Evolutionary conservation across 2,888 invertebrate species (phyloP).

Genomic region (Coremacera marginata): DNA sequence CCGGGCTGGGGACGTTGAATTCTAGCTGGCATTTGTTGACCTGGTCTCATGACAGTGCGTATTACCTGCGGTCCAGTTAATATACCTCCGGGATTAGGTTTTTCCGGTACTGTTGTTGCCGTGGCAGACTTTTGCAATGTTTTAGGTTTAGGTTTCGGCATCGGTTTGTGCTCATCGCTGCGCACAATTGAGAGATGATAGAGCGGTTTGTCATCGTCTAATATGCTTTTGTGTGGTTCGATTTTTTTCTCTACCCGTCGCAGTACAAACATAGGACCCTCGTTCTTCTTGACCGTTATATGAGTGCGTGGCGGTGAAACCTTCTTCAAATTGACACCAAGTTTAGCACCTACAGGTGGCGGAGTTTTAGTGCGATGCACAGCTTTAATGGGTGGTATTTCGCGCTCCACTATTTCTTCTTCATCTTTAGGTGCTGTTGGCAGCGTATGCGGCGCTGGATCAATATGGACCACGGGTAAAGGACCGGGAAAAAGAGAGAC

Average conservation of each 20-base stretch:
- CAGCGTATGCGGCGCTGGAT: conserved; percentile 56
- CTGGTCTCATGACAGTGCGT: conserved; percentile 49
- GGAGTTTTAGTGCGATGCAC: conserved; percentile 65
- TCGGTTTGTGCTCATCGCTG: conserved; percentile 57
- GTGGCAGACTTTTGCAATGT: conserved; percentile 56
- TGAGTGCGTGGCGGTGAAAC: conserved; percentile 64
- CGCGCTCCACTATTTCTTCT: conserved; percentile 51
- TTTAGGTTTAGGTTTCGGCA: conserved; percentile 60
- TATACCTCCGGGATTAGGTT: conserved; percentile 61
- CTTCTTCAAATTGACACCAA: conserved; percentile 65
- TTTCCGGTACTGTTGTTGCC: conserved; percentile 48
- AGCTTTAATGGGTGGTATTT: conserved; percentile 58
- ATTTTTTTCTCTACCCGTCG: conserved; percentile 67
- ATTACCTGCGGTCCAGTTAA: conserved; percentile 60
- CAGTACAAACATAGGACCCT: conserved; percentile 65
- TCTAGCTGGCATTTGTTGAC: conserved; percentile 46
- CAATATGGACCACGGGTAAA: conserved; percentile 57
- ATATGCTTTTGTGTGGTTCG: conserved; percentile 65
- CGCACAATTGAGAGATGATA: conserved; percentile 68
- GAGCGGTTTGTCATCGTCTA: conserved; percentile 67
- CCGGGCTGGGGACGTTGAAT: conserved; percentile 60
- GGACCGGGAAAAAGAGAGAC: conserved; percentile 60
- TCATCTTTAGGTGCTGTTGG: conserved; percentile 13
- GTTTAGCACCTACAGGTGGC: conserved; percentile 64
- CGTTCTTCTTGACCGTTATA: conserved; percentile 63